These are phyloP conservation scores for Lasioglossum figueresi DNA, from an alignment of 2,888 invertebrate species.

Conservation along the genomic window DNA sequence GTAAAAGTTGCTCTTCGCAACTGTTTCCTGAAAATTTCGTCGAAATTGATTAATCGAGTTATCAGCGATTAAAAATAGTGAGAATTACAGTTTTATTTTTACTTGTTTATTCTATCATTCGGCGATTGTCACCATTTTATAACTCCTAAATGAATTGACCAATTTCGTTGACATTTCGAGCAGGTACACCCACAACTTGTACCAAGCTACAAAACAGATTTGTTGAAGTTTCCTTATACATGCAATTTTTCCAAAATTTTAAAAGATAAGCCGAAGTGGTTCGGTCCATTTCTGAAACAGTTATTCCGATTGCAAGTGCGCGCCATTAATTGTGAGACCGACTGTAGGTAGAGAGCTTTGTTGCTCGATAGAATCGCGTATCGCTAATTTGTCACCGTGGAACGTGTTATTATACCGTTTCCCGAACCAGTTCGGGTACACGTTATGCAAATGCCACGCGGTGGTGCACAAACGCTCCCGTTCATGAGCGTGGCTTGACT, in stretches of 20 bases:
- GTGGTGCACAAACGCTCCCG: not conserved
- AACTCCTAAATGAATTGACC: not conserved
- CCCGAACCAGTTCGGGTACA: slow-evolving; percentile 14
- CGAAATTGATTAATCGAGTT: not conserved
- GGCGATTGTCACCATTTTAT: not conserved
- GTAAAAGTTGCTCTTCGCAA: too few relatives aligned
- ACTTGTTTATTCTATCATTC: not conserved
- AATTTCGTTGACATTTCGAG: not conserved
- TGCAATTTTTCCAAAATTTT: not conserved
- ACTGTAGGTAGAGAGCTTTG: slow-evolving; percentile 5
- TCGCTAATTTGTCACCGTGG: slow-evolving; percentile 19
- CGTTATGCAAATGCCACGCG: slow-evolving; percentile 6
- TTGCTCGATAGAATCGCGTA: slow-evolving; percentile 8
- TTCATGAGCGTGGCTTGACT: not conserved
- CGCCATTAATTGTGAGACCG: not conserved
- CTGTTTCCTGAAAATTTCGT: too few relatives aligned
- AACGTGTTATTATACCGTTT: not conserved
- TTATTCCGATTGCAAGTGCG: not conserved
- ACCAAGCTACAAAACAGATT: not conserved
- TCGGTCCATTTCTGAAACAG: not conserved
- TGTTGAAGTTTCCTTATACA: not conserved
- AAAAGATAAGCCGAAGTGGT: not conserved
- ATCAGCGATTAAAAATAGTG: not conserved
- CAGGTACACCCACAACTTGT: not conserved
- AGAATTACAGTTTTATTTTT: not conserved